A percentile compares a stretch with the other conserved stretches of the same genome.
Conservation (phyloP, 1,140 invertebrate genomes). For the Drosophila willistoni region DNA sequence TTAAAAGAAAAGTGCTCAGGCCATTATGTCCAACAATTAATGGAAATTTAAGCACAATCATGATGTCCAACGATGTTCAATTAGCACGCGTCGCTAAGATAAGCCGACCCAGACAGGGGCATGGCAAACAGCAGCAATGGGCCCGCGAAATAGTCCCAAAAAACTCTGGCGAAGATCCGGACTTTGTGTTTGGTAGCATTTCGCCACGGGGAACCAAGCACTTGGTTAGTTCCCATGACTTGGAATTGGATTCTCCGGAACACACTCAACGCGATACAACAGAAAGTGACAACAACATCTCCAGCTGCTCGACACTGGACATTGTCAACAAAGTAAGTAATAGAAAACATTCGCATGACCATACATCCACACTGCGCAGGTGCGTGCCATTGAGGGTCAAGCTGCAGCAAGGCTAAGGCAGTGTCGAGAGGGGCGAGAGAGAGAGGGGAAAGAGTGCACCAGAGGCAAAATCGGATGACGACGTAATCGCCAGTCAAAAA, state of each 20-base stretch:
- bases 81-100: constrained; percentile 77
- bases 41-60: neutral
- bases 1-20: neutral
- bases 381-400: constrained; percentile 70
- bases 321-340: constrained; percentile 80
- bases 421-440: neutral
- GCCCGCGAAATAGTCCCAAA: constrained; percentile 37
- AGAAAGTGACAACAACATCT: constrained; percentile 82
- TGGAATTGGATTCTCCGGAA: constrained; percentile 71
- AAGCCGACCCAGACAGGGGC: constrained; percentile 45
- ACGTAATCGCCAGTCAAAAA: constrained; percentile 68
- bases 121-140: constrained; percentile 43
- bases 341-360: constrained; percentile 21
- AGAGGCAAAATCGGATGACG: constrained; percentile 47
- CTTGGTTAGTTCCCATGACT: constrained; percentile 50
- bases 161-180: constrained; percentile 48
- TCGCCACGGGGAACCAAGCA: constrained; percentile 58
- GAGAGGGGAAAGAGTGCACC: constrained; percentile 28
- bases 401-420: constrained; percentile 40
- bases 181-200: constrained; percentile 75
- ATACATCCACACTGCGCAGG: constrained; percentile 62
- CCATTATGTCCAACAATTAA: neutral
- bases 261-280: constrained; percentile 74
- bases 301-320: constrained; percentile 81
- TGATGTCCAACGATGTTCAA: constrained; percentile 80